phyloP scores from a whole-genome alignment of 2,113 vertebrate species.

The Psittacula cyanocephala region DNA sequence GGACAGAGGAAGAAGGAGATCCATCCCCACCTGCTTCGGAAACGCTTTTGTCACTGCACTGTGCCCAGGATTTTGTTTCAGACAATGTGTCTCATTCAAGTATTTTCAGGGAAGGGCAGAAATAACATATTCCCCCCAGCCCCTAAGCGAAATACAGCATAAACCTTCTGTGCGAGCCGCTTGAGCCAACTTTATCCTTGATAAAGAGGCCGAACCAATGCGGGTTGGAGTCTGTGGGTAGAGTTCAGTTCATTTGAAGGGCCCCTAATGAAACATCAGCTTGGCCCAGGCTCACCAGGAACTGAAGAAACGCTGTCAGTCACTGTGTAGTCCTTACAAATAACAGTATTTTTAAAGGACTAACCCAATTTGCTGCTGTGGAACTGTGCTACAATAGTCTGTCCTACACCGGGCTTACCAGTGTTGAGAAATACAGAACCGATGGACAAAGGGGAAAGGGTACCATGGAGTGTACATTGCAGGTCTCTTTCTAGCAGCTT shows the following conservation, averaged over 20 bases:
- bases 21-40: constrained; percentile 14
- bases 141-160: constrained; percentile 75
- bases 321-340: neutral
- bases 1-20: neutral
- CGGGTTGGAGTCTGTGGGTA: neutral
- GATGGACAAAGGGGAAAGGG: neutral
- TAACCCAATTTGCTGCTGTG: neutral
- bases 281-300: neutral
- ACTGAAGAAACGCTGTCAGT: neutral
- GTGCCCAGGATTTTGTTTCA: constrained; percentile 50
- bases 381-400: neutral
- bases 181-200: neutral
- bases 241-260: neutral
- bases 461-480: neutral
- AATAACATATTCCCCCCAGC: constrained; percentile 72
- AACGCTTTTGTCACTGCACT: constrained; percentile 64
- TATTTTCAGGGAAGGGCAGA: constrained; percentile 81
- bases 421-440: neutral
- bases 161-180: constrained; percentile 18
- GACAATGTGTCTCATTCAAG: constrained; percentile 82
- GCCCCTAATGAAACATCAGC: neutral
- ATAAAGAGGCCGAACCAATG: neutral
- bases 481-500: constrained; percentile 49
- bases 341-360: fast-evolving
- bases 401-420: neutral